Evolutionary conservation across 2,797 vertebrate species (phyloP), one percentile per base, ranked within the genome.

Genomic region (Crenichthys baileyi): DNA sequence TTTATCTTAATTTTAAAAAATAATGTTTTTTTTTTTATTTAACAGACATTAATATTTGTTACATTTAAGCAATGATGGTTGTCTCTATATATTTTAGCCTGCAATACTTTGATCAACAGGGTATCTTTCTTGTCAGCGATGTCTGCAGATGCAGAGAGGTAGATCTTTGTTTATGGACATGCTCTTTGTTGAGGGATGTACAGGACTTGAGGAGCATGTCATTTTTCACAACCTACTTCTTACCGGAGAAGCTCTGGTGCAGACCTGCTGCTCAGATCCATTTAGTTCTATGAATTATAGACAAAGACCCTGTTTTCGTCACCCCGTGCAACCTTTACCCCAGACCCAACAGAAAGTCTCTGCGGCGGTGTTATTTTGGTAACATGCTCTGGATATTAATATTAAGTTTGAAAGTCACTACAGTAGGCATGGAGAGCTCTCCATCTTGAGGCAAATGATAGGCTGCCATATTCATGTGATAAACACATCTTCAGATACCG

Each of bases 201-300:
- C 77, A 75, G 48, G 71, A 78, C 73, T 90, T 83, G 60, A 68
- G 36, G 61, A 89, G 73, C 85, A 77, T 90, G 92, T 92, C 87
- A 79, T 86, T 88, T 18, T 89, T 90, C 81, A 82, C 84, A 90
- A 83, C 29, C 60, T 77, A 82, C 81, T 76, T 85, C 80, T 85
- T 74, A 51, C 78, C 67, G 78, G 72, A 80, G 80, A 80, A 87
- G 90, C 88, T 77, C 81, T 76, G 81, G 77, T 77, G 86, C 84
- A 92, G 87, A 91, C 80, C 51, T 80, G 78, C 92, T 90, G 87
- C 91, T 88, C 88, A 53, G 41, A 92, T 92, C 91, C 91, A 93
- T 93, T 94, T 94, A 84, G 83, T 87, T 89, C 80, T 88, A 95
- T 95, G 92, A 95, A 95, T 96, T 95, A 94, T 95, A 93, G 94